These are phyloP conservation scores for Trochalopteron elliotii DNA, from an alignment of 2,113 vertebrate genomes.

Conservation along the genomic window DNA sequence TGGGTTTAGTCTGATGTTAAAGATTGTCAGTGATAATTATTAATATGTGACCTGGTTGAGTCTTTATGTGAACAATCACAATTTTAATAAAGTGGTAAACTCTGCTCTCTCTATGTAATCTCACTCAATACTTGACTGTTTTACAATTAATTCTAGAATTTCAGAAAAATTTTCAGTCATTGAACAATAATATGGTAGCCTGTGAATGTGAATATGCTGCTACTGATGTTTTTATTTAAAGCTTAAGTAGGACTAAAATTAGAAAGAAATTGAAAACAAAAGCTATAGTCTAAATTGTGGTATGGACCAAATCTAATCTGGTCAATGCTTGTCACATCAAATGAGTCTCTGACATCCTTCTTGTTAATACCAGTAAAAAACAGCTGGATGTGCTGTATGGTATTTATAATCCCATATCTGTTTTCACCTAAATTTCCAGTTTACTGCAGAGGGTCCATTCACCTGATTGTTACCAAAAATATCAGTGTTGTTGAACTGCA, in stretches of 20 bases:
- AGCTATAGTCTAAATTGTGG: neutral
- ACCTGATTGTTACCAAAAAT: neutral
- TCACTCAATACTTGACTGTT: neutral
- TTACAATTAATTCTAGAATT: neutral
- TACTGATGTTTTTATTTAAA: neutral
- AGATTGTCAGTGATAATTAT: conserved; percentile 91
- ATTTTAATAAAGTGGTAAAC: conserved; percentile 78
- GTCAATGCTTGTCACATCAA: neutral
- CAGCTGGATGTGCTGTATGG: neutral
- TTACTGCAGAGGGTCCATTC: neutral
- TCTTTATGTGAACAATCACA: conserved; percentile 77
- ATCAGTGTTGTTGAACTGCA: neutral
- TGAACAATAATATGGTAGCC: neutral
- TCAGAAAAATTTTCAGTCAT: neutral
- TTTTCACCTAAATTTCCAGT: neutral
- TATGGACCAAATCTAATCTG: neutral
- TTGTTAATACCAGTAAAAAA: neutral
- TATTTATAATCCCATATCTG: neutral
- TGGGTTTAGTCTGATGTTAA: conserved; percentile 86
- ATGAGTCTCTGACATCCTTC: neutral
- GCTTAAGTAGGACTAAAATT: neutral
- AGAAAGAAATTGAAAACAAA: neutral
- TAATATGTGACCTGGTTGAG: conserved; percentile 85
- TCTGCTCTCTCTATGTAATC: neutral
- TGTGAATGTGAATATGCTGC: neutral